Evolutionary conservation across 2,888 invertebrate genomes (phyloP).

Genomic region (Dusona sp.): DNA sequence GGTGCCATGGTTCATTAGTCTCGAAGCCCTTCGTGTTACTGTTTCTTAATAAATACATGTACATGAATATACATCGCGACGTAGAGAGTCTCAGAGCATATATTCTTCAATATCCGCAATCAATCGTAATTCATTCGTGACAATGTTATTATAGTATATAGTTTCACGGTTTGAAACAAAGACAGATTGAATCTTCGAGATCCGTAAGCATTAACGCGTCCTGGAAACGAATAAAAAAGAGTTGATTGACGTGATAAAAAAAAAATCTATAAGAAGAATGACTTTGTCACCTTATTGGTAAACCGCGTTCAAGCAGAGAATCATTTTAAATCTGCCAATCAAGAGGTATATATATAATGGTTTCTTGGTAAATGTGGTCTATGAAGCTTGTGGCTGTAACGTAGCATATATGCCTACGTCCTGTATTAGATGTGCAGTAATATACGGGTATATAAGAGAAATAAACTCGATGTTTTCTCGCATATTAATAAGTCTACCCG

Average conservation of each 20-base stretch:
- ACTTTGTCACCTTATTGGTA: conserved; percentile 48
- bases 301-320: conserved; percentile 47
- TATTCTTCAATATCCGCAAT: conserved; percentile 13
- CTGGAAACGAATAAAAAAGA: neutral
- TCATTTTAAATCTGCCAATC: conserved; percentile 75
- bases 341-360: conserved; percentile 54
- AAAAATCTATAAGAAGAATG: conserved; percentile 30
- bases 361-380: conserved; percentile 64
- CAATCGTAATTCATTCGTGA: neutral
- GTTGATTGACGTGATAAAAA: neutral
- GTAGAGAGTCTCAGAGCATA: neutral
- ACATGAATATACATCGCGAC: neutral
- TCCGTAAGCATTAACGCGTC: neutral
- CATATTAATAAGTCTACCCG: neutral
- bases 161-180: neutral
- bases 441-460: conserved; percentile 21
- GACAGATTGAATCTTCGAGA: neutral
- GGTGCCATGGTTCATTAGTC: conserved; percentile 55
- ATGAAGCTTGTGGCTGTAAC: conserved; percentile 68
- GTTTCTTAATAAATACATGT: conserved; percentile 26
- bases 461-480: conserved; percentile 39
- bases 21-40: conserved; percentile 53
- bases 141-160: neutral
- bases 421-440: conserved; percentile 29
- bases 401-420: conserved; percentile 45